Evolutionary conservation across 1,140 invertebrate species (phyloP).

Genomic region (Tenebrio molitor): DNA sequence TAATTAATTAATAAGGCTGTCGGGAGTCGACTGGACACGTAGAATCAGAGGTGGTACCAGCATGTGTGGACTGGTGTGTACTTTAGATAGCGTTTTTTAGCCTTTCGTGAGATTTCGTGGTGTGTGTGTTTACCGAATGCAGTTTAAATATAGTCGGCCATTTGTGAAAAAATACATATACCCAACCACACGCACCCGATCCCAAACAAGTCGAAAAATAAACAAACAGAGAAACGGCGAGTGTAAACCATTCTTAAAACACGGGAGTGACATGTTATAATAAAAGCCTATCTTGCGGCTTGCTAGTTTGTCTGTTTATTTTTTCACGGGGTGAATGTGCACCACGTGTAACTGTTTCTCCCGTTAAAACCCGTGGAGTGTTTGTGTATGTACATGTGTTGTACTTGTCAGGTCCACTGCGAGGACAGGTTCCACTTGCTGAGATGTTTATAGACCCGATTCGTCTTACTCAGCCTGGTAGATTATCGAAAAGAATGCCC

Average conservation of each 20-base stretch:
- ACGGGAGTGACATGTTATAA: conserved; percentile 45
- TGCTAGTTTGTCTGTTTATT: conserved; percentile 34
- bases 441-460: conserved; percentile 46
- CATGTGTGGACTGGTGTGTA: too few species aligned
- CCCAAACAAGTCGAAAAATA: conserved; percentile 37
- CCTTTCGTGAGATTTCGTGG: too few species aligned
- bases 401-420: conserved; percentile 43
- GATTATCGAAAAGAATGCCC: conserved; percentile 44
- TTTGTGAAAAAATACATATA: conserved; percentile 19
- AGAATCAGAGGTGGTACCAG: too few species aligned
- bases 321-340: conserved; percentile 44
- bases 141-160: conserved; percentile 18
- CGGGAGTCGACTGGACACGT: too few species aligned
- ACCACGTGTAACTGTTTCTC: conserved; percentile 43
- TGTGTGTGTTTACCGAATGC: background rate
- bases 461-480: conserved; percentile 40
- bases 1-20: too few species aligned
- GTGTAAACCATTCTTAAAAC: conserved; percentile 41
- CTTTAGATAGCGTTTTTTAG: too few species aligned
- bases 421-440: conserved; percentile 45
- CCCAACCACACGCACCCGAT: conserved; percentile 8
- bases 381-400: conserved; percentile 44
- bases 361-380: conserved; percentile 40
- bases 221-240: conserved; percentile 39
- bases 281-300: conserved; percentile 43